Evolutionary conservation across 2,888 invertebrate genomes (phyloP).

Genomic region (Ophion ventricosus): DNA sequence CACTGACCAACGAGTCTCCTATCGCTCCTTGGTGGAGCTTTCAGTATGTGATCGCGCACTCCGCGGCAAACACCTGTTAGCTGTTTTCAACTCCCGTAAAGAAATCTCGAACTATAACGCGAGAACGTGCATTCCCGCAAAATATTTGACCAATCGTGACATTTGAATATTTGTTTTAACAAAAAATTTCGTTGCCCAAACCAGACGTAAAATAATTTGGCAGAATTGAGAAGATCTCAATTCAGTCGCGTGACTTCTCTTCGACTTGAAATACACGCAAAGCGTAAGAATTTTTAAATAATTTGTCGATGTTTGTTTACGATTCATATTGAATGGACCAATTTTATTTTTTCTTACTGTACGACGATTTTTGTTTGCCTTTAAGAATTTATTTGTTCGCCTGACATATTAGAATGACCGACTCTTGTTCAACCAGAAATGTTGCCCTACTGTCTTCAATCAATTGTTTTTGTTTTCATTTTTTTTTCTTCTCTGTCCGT

Average conservation of each 20-base stretch:
- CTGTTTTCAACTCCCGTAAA: conserved; percentile 61
- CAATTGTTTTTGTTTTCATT: not conserved
- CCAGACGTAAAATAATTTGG: not conserved
- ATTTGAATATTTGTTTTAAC: not conserved
- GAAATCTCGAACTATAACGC: conserved; percentile 15
- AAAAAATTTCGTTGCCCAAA: not conserved
- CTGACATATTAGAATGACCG: not conserved
- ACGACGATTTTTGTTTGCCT: conserved; percentile 14
- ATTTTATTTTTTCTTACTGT: conserved; percentile 21
- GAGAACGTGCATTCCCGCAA: not conserved
- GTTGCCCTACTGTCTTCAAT: not conserved
- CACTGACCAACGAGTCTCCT: conserved; percentile 35
- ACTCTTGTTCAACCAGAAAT: not conserved
- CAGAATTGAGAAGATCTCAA: not conserved
- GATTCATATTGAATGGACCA: not conserved
- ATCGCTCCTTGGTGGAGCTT: conserved; percentile 52
- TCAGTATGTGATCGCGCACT: conserved; percentile 77
- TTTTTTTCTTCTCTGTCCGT: not conserved
- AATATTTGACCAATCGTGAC: conserved; percentile 16
- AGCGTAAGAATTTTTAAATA: conserved; percentile 35
- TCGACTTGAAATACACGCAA: conserved; percentile 36
- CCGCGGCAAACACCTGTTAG: conserved; percentile 77
- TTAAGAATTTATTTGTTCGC: not conserved
- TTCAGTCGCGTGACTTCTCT: not conserved
- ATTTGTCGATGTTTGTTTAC: conserved; percentile 35